A percentile compares a stretch with the other conserved stretches of the same genome.
These are phyloP conservation scores for Ceyx erithaca DNA, from an alignment of 2,797 vertebrate species.

Conservation along the genomic window DNA sequence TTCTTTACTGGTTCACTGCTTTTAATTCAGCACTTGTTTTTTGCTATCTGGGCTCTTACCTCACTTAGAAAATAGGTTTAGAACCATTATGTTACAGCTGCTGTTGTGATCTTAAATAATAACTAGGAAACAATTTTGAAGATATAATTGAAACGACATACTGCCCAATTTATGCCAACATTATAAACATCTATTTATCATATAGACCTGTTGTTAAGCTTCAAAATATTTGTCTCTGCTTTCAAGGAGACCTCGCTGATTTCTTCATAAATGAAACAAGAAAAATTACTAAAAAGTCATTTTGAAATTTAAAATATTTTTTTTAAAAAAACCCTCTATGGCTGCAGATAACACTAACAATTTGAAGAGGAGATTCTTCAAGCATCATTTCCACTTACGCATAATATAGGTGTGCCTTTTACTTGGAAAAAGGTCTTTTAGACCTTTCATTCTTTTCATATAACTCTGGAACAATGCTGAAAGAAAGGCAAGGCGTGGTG, in stretches of 20 bases:
- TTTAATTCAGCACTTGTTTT: conserved; percentile 6
- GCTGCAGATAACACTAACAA: not conserved
- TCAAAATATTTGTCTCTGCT: not conserved
- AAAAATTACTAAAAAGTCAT: not conserved
- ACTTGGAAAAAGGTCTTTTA: not conserved
- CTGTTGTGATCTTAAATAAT: conserved; percentile 29
- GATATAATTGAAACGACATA: conserved; percentile 40
- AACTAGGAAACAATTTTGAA: conserved; percentile 3
- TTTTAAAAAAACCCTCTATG: not conserved
- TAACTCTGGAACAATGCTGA: not conserved
- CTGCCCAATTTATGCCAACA: conserved; percentile 6
- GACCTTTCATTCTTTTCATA: not conserved
- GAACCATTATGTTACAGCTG: not conserved
- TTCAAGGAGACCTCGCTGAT: conserved; percentile 9
- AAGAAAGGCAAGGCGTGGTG: not conserved
- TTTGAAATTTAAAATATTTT: not conserved
- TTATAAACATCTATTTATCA: conserved; percentile 25
- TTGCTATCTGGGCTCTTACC: not conserved
- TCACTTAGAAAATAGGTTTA: conserved; percentile 4
- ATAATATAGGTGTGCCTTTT: not conserved
- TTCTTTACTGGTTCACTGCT: conserved; percentile 17
- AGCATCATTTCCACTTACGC: not conserved
- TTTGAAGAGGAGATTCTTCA: not conserved
- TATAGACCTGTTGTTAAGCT: not conserved
- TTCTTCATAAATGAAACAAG: not conserved